Evolutionary conservation across 2,113 vertebrate species (phyloP), one percentile per base, ranked within the genome.

Genomic region (Emydura subglobosa): DNA sequence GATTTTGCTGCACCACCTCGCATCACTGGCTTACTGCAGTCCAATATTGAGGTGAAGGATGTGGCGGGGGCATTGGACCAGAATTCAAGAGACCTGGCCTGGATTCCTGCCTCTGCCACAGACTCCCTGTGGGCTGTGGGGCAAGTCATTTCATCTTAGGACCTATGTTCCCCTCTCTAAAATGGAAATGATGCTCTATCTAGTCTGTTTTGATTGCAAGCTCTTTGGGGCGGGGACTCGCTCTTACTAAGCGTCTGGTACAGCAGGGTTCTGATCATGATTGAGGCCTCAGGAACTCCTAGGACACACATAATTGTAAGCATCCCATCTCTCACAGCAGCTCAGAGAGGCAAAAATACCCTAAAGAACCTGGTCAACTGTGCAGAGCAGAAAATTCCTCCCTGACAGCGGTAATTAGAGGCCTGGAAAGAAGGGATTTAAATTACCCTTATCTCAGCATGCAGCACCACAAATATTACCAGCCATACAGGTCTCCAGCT

Each of bases 201-300:
- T 31, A 68, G 65, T 68, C 17, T 39, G 10, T 19, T 68, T 16
- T 9, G 65, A 65, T 9, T 68, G 65, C 34, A 19, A 68, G 34
- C 65, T 68, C 65, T 68, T 68, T 34, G 65, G 17, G 34, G 17
- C 17, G 39, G 65, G 17, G 65, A 68, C 17, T n/a, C 14, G 19
- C 53, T 19, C 21, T 11, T 54, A 34, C 14, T 72, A 65, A 81
- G 44, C 27, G 72, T 2, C 87, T 39, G 59, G 2, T 29, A 42
- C 19, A 65, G 14, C 0, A 31, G 51, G 57, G 44, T 39, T 61
- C 61, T n/a, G 57, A 5, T 17, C 44, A 29, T 0, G 2, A n/a
- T 10, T 39, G 34, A 91, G 34, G 5, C 8, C 49, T 50, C 51
- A 42, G 53, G 27, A 9, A 19, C 3, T 6, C 3, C 25, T 27